Base-by-base conservation (phyloP, 2,113 vertebrate species). In the Scartelaos histophorus region DNA sequence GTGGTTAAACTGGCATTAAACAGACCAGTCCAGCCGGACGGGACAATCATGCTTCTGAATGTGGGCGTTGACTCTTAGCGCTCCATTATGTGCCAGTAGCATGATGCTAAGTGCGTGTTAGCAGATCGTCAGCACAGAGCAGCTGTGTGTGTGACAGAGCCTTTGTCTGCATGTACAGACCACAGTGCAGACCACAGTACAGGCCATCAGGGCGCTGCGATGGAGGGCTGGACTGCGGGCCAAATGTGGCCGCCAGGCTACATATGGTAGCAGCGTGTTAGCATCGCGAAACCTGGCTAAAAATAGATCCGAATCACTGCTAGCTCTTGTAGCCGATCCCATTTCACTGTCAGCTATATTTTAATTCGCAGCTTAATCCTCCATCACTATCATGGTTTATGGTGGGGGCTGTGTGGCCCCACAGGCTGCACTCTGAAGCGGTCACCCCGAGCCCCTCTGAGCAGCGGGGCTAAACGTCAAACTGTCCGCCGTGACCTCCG, bases 271-370 rank as follows among this genome's bases (percentile, higher is more conserved):
- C 85, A 75, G 75, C 78, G 82, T 76, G 87, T 91, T 92, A 73
- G 85, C 91, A 89, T 85, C 86, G 34, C 92, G 93, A 79, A 85
- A 80, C 58, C 56, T 5, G 24, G 88, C 95, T 97, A 97, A 96
- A 96, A 96, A 97, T 97, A 98, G 94, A 85, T 56, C 60, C 34
- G 73, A 79, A 84, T 82, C 83, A 84, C 43, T 62, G 68, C 74
- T 2, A 79, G 21, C 80, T 87, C 70, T 67, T 66, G 69, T 76
- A 78, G 86, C 64, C 53, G 60, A 60, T 79, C 75, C 13, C 91
- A 87, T 90, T 91, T 91, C 82, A 81, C 88, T 90, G 88, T 90
- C 84, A 58, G 85, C 87, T 90, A 67, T 43, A 49, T 71, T 76
- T 65, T 22, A 75, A 76, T 65, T 58, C 71, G 0, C 56, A 25